Percentiles rank a stretch among this genome's conserved stretches.
These are phyloP conservation scores for Euphydryas editha DNA, from an alignment of 2,888 invertebrate genomes.

Conservation along the genomic window DNA sequence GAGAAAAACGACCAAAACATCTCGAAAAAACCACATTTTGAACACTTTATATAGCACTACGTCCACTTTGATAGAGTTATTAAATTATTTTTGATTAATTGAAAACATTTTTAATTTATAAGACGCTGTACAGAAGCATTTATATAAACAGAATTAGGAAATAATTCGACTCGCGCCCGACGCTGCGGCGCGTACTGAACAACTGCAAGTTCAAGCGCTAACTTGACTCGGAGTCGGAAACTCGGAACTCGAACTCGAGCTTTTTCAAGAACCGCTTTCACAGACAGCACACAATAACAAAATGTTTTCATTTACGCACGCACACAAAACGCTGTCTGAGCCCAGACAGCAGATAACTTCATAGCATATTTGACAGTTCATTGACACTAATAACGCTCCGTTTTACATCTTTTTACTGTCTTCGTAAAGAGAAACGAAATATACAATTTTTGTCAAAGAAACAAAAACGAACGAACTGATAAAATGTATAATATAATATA, in stretches of 20 bases:
- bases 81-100: constrained; percentile 23
- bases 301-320: constrained; percentile 52
- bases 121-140: constrained; percentile 53
- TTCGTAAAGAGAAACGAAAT: no score
- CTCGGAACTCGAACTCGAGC: constrained; percentile 44
- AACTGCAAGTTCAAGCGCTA: constrained; percentile 47
- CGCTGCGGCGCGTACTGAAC: constrained; percentile 49
- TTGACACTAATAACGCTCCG: constrained; percentile 62
- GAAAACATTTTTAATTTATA: constrained; percentile 56
- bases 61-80: constrained; percentile 24
- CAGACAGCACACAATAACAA: constrained; percentile 58
- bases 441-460: no score
- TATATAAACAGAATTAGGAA: constrained; percentile 49
- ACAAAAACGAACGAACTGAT: no score
- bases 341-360: constrained; percentile 76
- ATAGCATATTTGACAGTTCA: constrained; percentile 75
- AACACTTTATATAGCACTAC: constrained; percentile 50
- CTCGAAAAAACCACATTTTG: constrained; percentile 68
- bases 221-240: background rate
- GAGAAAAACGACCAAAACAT: constrained; percentile 62
- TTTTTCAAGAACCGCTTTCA: constrained; percentile 63
- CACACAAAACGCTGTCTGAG: constrained; percentile 44
- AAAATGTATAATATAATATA: no score
- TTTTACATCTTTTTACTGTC: constrained; percentile 36
- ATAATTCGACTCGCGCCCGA: constrained; percentile 52